Conservation (phyloP, 2,888 invertebrate genomes). For the Tanypteryx hageni region DNA sequence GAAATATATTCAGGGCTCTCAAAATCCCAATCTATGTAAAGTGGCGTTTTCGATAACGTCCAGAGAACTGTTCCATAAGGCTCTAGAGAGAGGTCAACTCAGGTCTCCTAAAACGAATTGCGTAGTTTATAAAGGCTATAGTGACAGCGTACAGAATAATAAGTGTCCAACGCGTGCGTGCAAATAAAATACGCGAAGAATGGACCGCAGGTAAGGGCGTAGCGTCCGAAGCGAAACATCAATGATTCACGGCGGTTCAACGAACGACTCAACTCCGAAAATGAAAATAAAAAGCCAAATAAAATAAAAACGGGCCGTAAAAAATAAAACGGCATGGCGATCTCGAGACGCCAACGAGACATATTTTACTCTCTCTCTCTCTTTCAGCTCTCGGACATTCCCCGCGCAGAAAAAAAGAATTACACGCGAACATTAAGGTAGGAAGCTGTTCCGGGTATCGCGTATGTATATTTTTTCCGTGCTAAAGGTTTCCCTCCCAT, state of each 20-base stretch:
- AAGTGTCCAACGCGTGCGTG: background rate
- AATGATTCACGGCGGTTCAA: background rate
- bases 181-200: background rate
- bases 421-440: conserved; percentile 25
- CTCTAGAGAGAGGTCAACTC: background rate
- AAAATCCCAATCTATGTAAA: background rate
- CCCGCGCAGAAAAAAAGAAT: background rate
- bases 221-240: conserved; percentile 6
- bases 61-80: background rate
- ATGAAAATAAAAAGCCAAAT: background rate
- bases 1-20: background rate
- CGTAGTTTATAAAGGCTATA: background rate
- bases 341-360: conserved; percentile 17
- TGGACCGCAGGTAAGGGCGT: background rate
- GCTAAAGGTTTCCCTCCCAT: background rate
- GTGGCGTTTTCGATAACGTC: background rate
- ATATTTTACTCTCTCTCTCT: background rate
- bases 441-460: conserved; percentile 20
- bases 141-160: conserved; percentile 9
- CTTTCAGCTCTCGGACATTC: background rate
- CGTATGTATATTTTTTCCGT: conserved; percentile 23
- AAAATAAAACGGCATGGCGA: background rate
- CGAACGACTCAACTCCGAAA: background rate
- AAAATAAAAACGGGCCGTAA: background rate
- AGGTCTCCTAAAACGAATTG: background rate